These are phyloP conservation scores for Calameuta idolon DNA, from an alignment of 2,888 invertebrate genomes.

Conservation along the genomic window DNA sequence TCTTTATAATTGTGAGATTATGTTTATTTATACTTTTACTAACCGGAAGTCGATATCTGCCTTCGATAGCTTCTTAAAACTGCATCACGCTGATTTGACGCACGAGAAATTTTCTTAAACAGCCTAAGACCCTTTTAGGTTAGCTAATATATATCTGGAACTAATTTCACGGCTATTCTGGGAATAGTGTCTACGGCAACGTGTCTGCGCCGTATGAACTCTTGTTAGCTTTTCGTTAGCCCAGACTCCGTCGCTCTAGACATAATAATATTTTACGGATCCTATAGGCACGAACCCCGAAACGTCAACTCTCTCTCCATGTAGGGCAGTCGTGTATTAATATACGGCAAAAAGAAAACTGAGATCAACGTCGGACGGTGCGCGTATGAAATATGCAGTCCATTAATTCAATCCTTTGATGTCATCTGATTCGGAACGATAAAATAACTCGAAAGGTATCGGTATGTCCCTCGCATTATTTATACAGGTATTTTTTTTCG, in stretches of 20 bases:
- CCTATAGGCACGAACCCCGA: not conserved
- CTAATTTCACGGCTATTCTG: not conserved
- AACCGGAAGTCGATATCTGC: not conserved
- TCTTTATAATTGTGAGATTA: not conserved
- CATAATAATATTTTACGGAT: not conserved
- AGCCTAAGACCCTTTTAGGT: not conserved
- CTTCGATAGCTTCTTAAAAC: not conserved
- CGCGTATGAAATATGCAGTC: not conserved
- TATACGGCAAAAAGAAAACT: not conserved
- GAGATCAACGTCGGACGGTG: slow-evolving; percentile 1
- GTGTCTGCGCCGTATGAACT: not conserved
- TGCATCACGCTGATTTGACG: not conserved
- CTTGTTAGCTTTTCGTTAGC: not conserved
- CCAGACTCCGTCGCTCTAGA: not conserved
- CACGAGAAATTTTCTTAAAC: not conserved
- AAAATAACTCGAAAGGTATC: not conserved
- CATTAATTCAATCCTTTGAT: not conserved
- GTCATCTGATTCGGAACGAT: not conserved
- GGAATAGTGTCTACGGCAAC: not conserved
- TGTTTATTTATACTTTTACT: not conserved
- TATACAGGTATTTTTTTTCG: too few species aligned
- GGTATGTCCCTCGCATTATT: not conserved
- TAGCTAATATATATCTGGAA: not conserved
- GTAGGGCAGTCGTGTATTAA: slow-evolving; percentile 11
- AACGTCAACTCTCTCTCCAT: slow-evolving; percentile 20